phyloP scores from a whole-genome alignment of 1,140 invertebrate species.

The Limonius californicus region DNA sequence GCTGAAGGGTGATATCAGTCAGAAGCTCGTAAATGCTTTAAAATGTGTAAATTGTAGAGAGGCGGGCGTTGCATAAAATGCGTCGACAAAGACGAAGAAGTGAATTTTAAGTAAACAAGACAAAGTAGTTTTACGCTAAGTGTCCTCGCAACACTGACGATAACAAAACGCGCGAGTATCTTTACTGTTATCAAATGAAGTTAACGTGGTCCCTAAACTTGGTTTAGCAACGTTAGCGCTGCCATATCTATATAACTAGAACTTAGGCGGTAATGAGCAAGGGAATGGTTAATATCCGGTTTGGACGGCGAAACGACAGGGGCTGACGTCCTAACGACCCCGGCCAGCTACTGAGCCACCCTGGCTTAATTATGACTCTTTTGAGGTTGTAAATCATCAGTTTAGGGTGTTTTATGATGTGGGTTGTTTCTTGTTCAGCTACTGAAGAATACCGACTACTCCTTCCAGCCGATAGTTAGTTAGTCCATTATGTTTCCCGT shows the following conservation, averaged over 20 bases:
- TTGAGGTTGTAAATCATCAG: slow-evolving; percentile 27
- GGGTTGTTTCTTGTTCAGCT: slow-evolving; percentile 19
- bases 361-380: slow-evolving; percentile 24
- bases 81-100: not conserved
- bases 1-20: slow-evolving; percentile 14
- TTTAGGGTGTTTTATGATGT: slow-evolving; percentile 25
- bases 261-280: slow-evolving; percentile 9
- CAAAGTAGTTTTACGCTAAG: not conserved
- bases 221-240: slow-evolving; percentile 4
- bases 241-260: slow-evolving; percentile 11
- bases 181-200: not conserved
- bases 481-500: too few relatives aligned
- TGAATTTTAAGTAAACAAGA: slow-evolving; percentile 5
- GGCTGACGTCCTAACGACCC: slow-evolving; percentile 21
- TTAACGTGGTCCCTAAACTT: not conserved
- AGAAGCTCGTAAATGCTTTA: slow-evolving; percentile 7
- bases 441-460: not conserved
- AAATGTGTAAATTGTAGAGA: slow-evolving; percentile 1
- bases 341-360: slow-evolving; percentile 16
- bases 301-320: slow-evolving; percentile 7
- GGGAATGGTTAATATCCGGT: slow-evolving; percentile 12
- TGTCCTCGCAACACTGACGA: not conserved
- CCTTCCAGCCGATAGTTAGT: too few relatives aligned
- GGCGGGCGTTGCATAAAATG: not conserved
- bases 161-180: not conserved